phyloP scores from a whole-genome alignment of 2,888 invertebrate species.

The Sphaerophoria rueppellii region DNA sequence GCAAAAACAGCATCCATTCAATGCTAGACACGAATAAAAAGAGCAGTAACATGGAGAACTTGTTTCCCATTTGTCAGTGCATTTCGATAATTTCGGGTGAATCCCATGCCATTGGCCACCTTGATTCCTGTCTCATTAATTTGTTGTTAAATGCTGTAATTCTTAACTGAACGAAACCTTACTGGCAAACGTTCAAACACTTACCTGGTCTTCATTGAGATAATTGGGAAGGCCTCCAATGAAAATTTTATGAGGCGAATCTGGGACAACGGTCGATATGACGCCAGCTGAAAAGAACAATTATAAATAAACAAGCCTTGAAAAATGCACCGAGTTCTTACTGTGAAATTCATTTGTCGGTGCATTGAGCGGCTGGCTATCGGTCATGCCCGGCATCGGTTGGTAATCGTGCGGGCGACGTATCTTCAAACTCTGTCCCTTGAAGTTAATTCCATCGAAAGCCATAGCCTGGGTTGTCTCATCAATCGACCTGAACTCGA shows the following conservation, averaged over 20 bases:
- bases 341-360: conserved; percentile 85
- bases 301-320: too few relatives aligned
- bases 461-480: conserved; percentile 99
- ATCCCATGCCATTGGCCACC: conserved; percentile 57
- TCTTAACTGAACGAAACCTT: conserved; percentile 38
- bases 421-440: conserved; percentile 98
- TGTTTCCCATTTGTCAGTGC: too few relatives aligned
- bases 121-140: conserved; percentile 53
- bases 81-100: conserved; percentile 6
- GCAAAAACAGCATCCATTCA: conserved; percentile 60
- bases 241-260: conserved; percentile 99
- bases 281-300: conserved; percentile 86
- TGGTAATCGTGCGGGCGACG: conserved; percentile 99
- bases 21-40: not conserved
- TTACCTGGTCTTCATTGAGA: conserved; percentile 99
- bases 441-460: conserved; percentile 99
- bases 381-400: conserved; percentile 97
- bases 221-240: conserved; percentile 99
- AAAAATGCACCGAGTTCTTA: conserved; percentile 17
- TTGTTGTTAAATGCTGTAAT: conserved; percentile 50
- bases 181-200: conserved; percentile 56
- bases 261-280: conserved; percentile 96
- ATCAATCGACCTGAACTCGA: conserved; percentile 98
- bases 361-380: conserved; percentile 92
- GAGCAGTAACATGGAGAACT: too few relatives aligned